phyloP scores from a whole-genome alignment of 2,888 invertebrate genomes.

The Auanema freiburgensis region DNA sequence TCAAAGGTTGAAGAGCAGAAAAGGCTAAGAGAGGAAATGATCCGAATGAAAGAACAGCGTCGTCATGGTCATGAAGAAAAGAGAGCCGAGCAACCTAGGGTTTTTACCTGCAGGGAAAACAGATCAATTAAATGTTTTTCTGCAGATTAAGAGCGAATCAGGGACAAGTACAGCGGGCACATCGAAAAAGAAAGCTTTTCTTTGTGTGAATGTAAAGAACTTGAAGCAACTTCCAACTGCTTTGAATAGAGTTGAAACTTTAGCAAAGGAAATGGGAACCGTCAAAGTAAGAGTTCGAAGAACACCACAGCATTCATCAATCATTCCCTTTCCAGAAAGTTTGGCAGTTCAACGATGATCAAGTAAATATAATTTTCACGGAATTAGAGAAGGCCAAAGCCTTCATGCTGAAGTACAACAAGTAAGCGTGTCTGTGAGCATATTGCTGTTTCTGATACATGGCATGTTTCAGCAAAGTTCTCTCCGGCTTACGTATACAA shows the following conservation, averaged over 20 bases:
- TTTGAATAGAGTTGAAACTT: slow-evolving; percentile 31
- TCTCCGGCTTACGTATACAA: slow-evolving; percentile 40
- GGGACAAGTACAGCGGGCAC: background rate
- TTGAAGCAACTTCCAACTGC: slow-evolving; percentile 42
- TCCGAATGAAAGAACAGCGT: slow-evolving; percentile 43
- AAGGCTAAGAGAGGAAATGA: slow-evolving; percentile 51
- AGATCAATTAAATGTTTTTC: background rate
- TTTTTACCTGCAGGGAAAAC: background rate
- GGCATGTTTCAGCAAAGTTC: slow-evolving; percentile 40
- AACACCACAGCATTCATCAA: background rate
- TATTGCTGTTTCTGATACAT: background rate
- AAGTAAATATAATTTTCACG: slow-evolving; percentile 53
- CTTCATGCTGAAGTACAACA: slow-evolving; percentile 58
- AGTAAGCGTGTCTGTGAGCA: slow-evolving; percentile 35
- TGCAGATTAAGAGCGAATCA: background rate
- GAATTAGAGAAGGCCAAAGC: slow-evolving; percentile 58
- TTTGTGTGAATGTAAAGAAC: slow-evolving; percentile 52
- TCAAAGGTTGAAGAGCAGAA: slow-evolving; percentile 59
- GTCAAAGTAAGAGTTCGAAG: slow-evolving; percentile 27
- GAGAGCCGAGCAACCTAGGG: background rate
- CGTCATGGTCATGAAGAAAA: slow-evolving; percentile 21
- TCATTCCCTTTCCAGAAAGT: slow-evolving; percentile 45
- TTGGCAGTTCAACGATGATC: slow-evolving; percentile 51
- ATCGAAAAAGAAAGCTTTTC: slow-evolving; percentile 46
- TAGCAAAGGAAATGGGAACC: slow-evolving; percentile 44